Conservation (phyloP, 2,113 vertebrate species). For the Brachionichthys hirsutus region DNA sequence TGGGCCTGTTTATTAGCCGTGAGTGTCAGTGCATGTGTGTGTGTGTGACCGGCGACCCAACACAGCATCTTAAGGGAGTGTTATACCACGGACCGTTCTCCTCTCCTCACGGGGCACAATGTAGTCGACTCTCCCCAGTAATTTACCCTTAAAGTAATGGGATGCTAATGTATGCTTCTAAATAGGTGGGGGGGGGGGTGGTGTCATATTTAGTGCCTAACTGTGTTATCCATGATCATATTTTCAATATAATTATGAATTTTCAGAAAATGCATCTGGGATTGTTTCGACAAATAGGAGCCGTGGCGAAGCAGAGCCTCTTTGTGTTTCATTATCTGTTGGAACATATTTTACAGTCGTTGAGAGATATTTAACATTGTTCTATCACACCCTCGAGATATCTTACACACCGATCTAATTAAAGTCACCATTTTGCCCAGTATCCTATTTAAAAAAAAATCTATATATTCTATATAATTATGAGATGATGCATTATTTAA, state of each 20-base stretch:
- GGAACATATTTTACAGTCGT: conserved; percentile 81
- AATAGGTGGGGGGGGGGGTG: conserved; percentile 56
- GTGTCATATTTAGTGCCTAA: conserved; percentile 71
- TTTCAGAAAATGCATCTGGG: conserved; percentile 66
- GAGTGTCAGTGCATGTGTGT: conserved; percentile 1
- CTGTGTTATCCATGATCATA: conserved; percentile 60
- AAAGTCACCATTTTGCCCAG: conserved; percentile 78
- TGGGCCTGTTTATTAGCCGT: conserved; percentile 59
- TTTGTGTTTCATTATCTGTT: conserved; percentile 83
- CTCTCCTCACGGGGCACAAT: not conserved
- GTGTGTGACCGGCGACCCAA: conserved; percentile 22
- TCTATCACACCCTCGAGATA: conserved; percentile 83
- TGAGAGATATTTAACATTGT: conserved; percentile 81
- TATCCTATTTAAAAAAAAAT: conserved; percentile 83
- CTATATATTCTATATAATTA: conserved; percentile 87
- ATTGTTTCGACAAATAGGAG: conserved; percentile 73
- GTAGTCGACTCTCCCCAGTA: conserved; percentile 26
- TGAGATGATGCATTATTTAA: conserved; percentile 85
- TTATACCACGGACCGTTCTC: not conserved
- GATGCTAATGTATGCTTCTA: conserved; percentile 62
- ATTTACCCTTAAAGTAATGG: conserved; percentile 53
- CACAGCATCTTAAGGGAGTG: conserved; percentile 25
- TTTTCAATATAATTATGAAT: conserved; percentile 74
- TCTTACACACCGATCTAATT: conserved; percentile 83
- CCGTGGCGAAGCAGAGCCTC: conserved; percentile 71